Evolutionary conservation across 1,140 invertebrate genomes (phyloP), one percentile per base, ranked within the genome.

Genomic region (Bombus picipes): DNA sequence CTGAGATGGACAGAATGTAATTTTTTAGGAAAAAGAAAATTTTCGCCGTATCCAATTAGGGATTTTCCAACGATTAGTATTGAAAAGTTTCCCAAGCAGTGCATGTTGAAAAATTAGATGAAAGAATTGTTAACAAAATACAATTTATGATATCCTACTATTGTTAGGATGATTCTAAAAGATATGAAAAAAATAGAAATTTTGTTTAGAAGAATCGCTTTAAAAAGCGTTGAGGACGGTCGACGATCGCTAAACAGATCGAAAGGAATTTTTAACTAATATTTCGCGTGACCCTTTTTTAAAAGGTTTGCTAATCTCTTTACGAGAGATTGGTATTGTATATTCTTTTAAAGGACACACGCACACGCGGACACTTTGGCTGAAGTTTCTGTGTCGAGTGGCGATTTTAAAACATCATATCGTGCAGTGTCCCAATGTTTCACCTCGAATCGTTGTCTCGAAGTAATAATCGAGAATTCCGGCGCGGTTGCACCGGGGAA

Each of bases 381-480:
- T 25, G 32, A 53, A 34, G 32, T 53, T 39, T 77, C 57, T 32
- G 34, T 41, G 34, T 39, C 34, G 37, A 77, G 34, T 65, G 37
- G 8, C 39, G 53, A 59, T 18, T 53, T 75, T 12, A 25, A 22
- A 47, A 32, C 32, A 10, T 32, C 25, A 47, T 25, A 73, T 43
- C 13, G 43, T 13, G 59, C 34, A 22, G 32, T 5, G 43, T 47
- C 57, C 22, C 47, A 34, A 15, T 22, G 62, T 76, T 62, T 41
- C 34, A 62, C 4, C 41, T 34, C 10, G 22, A 53, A 53, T 41
- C 39, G 59, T 75, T 53, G 81, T 77, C 73, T 73, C 73, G 62
- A 77, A 75, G 81, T 43, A 83, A 71, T 85, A 79, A 79, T 79
- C 83, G 41, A 65, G 83, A 68, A 85, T 80, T 85, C 77, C 77